phyloP scores from a whole-genome alignment of 2,113 vertebrate genomes.

The Apaloderma vittatum region DNA sequence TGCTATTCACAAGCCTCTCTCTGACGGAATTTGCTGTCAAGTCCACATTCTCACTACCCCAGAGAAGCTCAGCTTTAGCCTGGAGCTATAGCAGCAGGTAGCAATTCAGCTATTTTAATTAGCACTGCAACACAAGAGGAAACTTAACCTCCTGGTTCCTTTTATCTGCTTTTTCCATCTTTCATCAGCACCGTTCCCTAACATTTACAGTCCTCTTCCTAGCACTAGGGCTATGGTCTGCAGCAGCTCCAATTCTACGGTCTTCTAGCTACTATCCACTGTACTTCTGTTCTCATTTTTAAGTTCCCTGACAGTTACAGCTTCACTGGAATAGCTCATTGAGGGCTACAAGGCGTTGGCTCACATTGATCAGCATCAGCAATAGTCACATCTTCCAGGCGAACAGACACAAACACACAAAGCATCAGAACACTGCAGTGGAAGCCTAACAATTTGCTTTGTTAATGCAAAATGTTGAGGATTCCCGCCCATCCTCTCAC shows the following conservation, averaged over 20 bases:
- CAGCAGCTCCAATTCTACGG: not conserved
- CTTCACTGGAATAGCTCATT: not conserved
- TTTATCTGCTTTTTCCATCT: constrained; percentile 18
- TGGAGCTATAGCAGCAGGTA: not conserved
- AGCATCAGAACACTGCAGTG: not conserved
- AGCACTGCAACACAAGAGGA: constrained; percentile 31
- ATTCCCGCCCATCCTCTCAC: not conserved
- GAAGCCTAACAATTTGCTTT: not conserved
- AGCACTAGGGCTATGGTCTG: not conserved
- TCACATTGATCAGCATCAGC: not conserved
- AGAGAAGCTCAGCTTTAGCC: constrained; percentile 27
- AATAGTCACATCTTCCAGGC: not conserved
- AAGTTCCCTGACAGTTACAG: not conserved
- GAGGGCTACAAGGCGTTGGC: not conserved
- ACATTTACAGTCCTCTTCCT: not conserved
- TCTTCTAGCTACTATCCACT: not conserved
- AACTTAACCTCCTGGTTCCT: constrained; percentile 19
- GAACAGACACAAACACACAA: not conserved
- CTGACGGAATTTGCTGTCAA: not conserved
- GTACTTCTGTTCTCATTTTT: not conserved
- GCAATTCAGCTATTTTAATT: constrained; percentile 26
- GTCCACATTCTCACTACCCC: not conserved
- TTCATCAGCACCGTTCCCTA: not conserved
- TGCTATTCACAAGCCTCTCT: not conserved
- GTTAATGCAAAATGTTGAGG: not conserved